These are phyloP conservation scores for Paramormyrops kingsleyae DNA, from an alignment of 2,113 vertebrate genomes.

Conservation along the genomic window DNA sequence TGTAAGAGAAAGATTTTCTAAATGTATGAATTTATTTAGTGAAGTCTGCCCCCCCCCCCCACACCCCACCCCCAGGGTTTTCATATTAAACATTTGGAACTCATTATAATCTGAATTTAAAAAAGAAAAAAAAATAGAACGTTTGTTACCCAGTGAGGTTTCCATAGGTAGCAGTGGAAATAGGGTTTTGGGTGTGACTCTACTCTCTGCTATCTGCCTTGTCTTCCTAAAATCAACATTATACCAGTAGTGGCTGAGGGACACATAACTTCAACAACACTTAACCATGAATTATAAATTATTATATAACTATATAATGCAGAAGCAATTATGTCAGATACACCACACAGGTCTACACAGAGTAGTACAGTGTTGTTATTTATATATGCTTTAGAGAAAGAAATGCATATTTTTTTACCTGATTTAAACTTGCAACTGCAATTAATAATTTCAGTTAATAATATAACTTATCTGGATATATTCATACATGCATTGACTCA, in stretches of 20 bases:
- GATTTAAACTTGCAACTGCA: background rate
- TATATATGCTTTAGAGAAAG: background rate
- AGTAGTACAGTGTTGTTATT: background rate
- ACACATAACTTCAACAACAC: slow-evolving; percentile 12
- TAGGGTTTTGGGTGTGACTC: background rate
- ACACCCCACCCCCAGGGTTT: slow-evolving; percentile 20
- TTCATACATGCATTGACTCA: background rate
- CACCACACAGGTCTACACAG: background rate
- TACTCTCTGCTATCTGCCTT: background rate
- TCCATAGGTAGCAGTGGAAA: background rate
- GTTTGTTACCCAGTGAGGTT: background rate
- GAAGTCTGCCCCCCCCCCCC: background rate
- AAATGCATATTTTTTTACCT: background rate
- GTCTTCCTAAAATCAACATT: background rate
- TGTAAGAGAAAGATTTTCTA: slow-evolving; percentile 33
- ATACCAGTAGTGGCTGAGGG: background rate
- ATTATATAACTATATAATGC: background rate
- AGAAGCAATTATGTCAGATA: background rate
- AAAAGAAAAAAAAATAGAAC: slow-evolving; percentile 1
- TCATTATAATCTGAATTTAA: slow-evolving; percentile 34
- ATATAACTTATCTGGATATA: background rate
- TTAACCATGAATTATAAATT: background rate
- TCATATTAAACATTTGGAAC: slow-evolving; percentile 35
- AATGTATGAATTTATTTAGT: slow-evolving; percentile 41
- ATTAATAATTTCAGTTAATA: background rate